Evolutionary conservation across 2,113 vertebrate species (phyloP), one percentile per base, ranked within the genome.

Genomic region (Hystrix brachyura): DNA sequence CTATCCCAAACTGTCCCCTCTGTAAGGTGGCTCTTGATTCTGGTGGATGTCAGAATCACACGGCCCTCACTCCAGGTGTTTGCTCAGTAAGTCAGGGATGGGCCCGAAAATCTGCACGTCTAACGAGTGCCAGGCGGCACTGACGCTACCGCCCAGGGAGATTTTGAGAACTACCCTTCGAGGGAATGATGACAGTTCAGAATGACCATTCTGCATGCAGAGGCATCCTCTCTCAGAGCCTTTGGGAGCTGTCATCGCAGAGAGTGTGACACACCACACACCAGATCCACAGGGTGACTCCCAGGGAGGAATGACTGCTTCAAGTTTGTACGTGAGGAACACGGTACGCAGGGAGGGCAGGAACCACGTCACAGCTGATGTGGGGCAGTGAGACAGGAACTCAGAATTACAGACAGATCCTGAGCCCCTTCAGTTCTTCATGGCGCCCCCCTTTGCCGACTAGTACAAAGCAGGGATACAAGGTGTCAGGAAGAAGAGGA

Each of bases 31-130:
- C 38, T 71, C 64, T 67, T 27, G 55, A 17, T 7, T 32, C 11
- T 0, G 2, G 57, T 13, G 43, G 2, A 29, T 0, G 2, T 29
- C n/a, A 10, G 25, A 25, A 51, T 46, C 69, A 51, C 9, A n/a
- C 55, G 43, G 62, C 25, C 25, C 7, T 29, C 1, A 11, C 0
- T 55, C 25, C 18, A 9, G 0, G 21, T 4, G 11, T 23, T n/a
- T 19, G 8, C 48, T 62, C 15, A 23, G 2, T n/a, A 51, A 29
- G 60, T 17, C 46, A 18, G 14, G 3, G 12, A 29, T 38, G 32
- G 55, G 18, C 34, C 57, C 32, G 15, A 79, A n/a, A 93, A 38
- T 48, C 1, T 51, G 51, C 3, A 7, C 76, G 88, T 91, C 53
- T 76, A 81, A 71, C 29, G 57, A 27, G 27, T 48, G 38, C 64